Evolutionary conservation across 2,113 vertebrate genomes (phyloP).

Genomic region (Rissa tridactyla): DNA sequence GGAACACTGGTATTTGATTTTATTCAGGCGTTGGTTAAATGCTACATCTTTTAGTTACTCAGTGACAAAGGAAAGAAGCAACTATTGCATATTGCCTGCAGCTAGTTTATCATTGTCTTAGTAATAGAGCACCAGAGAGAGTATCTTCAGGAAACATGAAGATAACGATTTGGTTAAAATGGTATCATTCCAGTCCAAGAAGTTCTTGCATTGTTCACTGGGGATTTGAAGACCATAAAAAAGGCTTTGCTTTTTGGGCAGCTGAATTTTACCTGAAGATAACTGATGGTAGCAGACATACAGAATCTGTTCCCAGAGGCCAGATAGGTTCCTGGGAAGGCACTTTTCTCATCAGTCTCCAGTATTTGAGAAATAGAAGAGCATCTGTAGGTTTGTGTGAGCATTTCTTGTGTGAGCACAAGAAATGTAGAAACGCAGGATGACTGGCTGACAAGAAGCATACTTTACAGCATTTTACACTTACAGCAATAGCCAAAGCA

Average conservation of each 20-base stretch:
- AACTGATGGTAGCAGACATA: not conserved
- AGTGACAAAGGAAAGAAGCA: not conserved
- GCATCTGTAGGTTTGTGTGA: not conserved
- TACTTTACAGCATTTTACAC: not conserved
- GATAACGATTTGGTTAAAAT: not conserved
- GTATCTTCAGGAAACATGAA: not conserved
- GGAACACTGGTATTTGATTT: not conserved
- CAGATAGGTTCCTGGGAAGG: not conserved
- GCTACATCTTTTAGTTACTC: not conserved
- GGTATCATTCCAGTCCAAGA: not conserved
- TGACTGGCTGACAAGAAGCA: not conserved
- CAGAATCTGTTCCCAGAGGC: not conserved
- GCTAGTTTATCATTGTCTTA: not conserved
- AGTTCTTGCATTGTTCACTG: not conserved
- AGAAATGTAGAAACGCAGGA: not conserved
- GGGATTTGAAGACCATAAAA: not conserved
- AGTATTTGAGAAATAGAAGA: not conserved
- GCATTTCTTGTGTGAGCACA: not conserved
- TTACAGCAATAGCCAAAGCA: not conserved
- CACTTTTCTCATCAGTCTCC: not conserved
- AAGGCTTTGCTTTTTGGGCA: not conserved
- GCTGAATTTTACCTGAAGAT: slow-evolving; percentile 8
- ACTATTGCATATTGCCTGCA: not conserved
- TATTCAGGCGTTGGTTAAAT: not conserved
- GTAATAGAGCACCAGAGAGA: not conserved